These are phyloP conservation scores for Xenus cinereus DNA, from an alignment of 2,113 vertebrate genomes.

Conservation along the genomic window DNA sequence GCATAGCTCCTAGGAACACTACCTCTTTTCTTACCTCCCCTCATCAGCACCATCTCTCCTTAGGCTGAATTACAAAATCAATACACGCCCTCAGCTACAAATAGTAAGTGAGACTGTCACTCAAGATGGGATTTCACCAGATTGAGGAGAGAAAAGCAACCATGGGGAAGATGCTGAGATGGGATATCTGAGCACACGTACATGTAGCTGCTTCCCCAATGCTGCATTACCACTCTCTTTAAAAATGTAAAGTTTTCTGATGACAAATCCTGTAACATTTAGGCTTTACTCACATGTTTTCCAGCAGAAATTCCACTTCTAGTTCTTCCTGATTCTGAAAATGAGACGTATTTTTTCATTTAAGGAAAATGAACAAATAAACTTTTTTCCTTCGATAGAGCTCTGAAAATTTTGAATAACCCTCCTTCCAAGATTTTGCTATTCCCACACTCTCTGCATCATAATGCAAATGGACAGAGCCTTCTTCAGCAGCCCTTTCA, in stretches of 20 bases:
- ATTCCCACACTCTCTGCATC: not conserved
- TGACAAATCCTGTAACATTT: not conserved
- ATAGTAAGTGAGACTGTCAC: not conserved
- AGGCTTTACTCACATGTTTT: conserved; percentile 56
- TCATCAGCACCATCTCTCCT: not conserved
- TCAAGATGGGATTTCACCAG: not conserved
- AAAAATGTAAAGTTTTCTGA: not conserved
- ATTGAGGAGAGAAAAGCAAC: not conserved
- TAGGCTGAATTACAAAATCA: not conserved
- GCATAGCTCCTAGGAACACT: not conserved
- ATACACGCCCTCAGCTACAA: not conserved
- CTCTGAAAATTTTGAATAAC: not conserved
- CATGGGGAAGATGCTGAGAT: not conserved
- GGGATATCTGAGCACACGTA: not conserved
- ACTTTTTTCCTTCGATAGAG: not conserved
- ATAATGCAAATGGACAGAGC: not conserved
- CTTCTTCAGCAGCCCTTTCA: not conserved
- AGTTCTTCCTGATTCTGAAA: conserved; percentile 57
- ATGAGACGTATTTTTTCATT: not conserved
- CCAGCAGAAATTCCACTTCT: conserved; percentile 66
- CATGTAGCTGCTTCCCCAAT: not conserved
- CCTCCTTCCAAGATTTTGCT: not conserved
- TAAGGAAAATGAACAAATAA: not conserved
- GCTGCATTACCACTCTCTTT: not conserved
- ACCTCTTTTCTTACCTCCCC: not conserved